Percentiles rank a stretch among this genome's conserved stretches.
Conservation (phyloP, 2,113 vertebrate species). For the Kryptolebias marmoratus region DNA sequence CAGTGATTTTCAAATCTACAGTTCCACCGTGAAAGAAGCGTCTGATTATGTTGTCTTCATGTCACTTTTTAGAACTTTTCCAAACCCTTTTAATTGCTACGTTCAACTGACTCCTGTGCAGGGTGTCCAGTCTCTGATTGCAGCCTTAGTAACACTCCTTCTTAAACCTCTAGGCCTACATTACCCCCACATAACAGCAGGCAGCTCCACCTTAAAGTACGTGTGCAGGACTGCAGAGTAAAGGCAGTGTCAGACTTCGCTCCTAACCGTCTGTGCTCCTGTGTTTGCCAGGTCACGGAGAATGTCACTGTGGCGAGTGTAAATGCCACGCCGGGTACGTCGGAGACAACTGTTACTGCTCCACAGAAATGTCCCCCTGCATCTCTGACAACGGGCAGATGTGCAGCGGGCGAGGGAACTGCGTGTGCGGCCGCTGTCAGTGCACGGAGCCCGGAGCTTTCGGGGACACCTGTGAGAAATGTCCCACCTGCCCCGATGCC, state of each 20-base stretch:
- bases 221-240: too few relatives aligned
- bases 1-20: too few relatives aligned
- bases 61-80: too few relatives aligned
- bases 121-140: too few relatives aligned
- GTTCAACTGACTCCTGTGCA: too few relatives aligned
- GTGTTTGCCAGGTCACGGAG: constrained; percentile 86
- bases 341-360: constrained; percentile 98
- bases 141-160: too few relatives aligned
- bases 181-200: too few relatives aligned
- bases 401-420: constrained; percentile 90
- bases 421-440: constrained; percentile 89
- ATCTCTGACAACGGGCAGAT: constrained; percentile 87
- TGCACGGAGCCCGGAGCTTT: constrained; percentile 93
- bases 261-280: background rate
- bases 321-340: constrained; percentile 90
- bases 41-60: too few relatives aligned
- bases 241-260: background rate
- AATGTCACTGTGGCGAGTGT: constrained; percentile 96
- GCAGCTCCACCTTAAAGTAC: too few relatives aligned
- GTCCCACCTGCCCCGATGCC: constrained; percentile 93
- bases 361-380: constrained; percentile 85
- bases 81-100: too few relatives aligned
- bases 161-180: too few relatives aligned
- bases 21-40: too few relatives aligned
- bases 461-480: constrained; percentile 93